Evolutionary conservation across 2,797 vertebrate species (phyloP), one percentile per base, ranked within the genome.

Genomic region (Hydrophis major): DNA sequence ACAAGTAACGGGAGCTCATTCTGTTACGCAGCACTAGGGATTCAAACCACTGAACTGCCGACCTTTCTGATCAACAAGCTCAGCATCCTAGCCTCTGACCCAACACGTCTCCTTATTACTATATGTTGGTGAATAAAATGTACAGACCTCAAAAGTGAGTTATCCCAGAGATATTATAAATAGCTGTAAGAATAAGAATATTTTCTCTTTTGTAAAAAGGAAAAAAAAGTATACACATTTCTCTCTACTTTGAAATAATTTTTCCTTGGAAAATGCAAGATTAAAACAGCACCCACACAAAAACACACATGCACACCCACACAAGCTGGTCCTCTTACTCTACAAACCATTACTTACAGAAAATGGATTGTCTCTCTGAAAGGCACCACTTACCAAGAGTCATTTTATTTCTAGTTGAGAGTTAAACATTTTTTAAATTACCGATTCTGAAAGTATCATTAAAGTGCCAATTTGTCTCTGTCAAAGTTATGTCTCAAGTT

Each of bases 321-420:
- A 22, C 18, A 22, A 3, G 53, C 28, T 22, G 37, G 37, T 78
- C 37, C 3, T 18, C 61, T 61, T 4, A 7, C 14, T 59, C 27
- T 14, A 27, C 11, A 47, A 87, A 10, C 47, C 47, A 87, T 88
- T 56, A 42, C 37, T 91, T 91, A 86, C 56, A 57, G 37, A 59
- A 27, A 60, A 60, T 18, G 42, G 56, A 91, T 86, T 27, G 66
- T 47, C n/a, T 69, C 22, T 69, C 60, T 28, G 28, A 88, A 25
- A 69, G 4, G n/a, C 86, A 92, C 57, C 61, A 69, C 32, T 91
- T 86, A 63, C 10, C 37, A 32, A 92, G 86, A 87, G 18, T 47
- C 47, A 91, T 91, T 91, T 91, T 27, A 28, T 37, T 55, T 91
- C 91, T 91, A 37, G 47, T 86, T 27, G 14, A 91, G n/a, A 88